phyloP scores from a whole-genome alignment of 2,113 vertebrate genomes.

The Oenanthe oenanthe region DNA sequence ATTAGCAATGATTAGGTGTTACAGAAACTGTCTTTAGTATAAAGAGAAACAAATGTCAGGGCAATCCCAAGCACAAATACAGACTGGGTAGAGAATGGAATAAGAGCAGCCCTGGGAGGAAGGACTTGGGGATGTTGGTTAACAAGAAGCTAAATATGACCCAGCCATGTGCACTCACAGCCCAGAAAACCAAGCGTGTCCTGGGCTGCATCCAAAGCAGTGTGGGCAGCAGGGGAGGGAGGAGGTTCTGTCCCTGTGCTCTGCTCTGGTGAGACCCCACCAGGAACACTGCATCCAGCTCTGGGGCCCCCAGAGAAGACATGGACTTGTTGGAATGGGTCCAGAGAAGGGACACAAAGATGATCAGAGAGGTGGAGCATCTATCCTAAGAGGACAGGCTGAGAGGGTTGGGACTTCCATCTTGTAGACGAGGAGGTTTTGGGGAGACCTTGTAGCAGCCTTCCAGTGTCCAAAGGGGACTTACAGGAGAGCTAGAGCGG shows the following conservation, averaged over 20 bases:
- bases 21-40: background rate
- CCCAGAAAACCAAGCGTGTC: background rate
- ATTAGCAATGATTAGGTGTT: background rate
- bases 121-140: background rate
- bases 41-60: background rate
- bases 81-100: background rate
- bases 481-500: background rate
- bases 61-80: background rate
- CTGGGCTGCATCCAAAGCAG: background rate
- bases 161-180: background rate
- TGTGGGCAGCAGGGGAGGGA: accelerated
- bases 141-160: background rate
- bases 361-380: background rate
- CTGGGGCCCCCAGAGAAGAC: background rate
- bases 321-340: background rate
- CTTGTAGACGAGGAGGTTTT: background rate
- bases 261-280: background rate
- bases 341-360: background rate
- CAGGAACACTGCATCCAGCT: background rate
- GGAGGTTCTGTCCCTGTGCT: background rate
- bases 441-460: background rate
- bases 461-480: background rate
- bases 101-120: background rate
- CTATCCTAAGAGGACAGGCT: background rate
- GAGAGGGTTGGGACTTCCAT: background rate